A percentile compares a stretch with the other conserved stretches of the same genome.
Conservation (phyloP, 2,888 invertebrate genomes). For the Polydrusus cervinus region DNA sequence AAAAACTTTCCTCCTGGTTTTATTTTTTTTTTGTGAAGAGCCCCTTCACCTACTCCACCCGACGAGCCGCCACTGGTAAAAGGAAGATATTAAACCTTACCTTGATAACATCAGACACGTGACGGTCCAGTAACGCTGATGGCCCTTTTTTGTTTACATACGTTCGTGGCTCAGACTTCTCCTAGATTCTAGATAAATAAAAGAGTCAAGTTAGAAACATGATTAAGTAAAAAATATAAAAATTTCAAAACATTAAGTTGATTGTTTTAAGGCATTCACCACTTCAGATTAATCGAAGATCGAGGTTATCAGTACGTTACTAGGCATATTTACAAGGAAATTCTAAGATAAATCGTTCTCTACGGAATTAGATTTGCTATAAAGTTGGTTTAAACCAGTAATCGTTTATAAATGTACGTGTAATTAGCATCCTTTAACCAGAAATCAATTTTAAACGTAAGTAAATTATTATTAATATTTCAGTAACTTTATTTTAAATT, state of each 20-base stretch:
- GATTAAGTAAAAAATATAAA: neutral
- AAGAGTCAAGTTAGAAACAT: neutral
- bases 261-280: neutral
- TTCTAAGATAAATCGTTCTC: neutral
- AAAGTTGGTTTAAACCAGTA: neutral
- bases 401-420: neutral
- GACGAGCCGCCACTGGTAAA: no score
- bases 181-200: neutral
- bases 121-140: no score
- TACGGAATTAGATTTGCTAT: constrained; percentile 5
- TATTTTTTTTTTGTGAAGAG: no score
- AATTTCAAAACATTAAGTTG: neutral
- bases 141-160: no score
- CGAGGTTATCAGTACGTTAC: constrained; percentile 3
- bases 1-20: no score
- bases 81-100: no score
- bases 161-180: no score
- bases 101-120: no score
- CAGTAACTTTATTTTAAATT: no score
- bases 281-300: neutral
- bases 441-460: neutral
- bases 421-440: neutral
- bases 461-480: neutral
- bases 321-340: neutral
- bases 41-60: no score